Base-by-base conservation (phyloP, 2,797 vertebrate species). In the Threskiornis aethiopicus region DNA sequence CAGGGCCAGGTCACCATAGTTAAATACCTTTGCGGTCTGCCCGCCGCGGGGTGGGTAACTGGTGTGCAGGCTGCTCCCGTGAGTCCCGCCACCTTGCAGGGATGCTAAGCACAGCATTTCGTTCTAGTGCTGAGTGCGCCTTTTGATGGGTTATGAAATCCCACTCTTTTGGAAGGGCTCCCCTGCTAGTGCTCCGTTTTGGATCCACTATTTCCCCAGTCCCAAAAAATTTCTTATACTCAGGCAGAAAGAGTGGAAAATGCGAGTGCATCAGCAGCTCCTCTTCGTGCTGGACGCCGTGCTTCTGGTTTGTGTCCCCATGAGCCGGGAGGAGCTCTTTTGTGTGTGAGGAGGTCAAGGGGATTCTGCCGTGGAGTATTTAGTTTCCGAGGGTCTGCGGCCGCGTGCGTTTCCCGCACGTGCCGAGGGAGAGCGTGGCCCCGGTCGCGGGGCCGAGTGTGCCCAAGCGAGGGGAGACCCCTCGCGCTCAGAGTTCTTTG, bases 261-360 rank as follows among this genome's bases (percentile, higher is more conserved):
- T 9, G 7, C 7, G 9, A 64, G 39, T 17, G 57, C 71, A 37
- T 41, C 44, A 19, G 35, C 76, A 84, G 69, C n/a, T 64, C 8
- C 47, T 75, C 52, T 52, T 37, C 1, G 0, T 51, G 59, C 67
- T 1, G 6, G 69, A 51, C 1, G 0, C 2, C 11, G 24, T 3
- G 1, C 49, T 71, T 19, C n/a, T 71, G 59, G 13, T n/a, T 39
- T 4, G 0, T n/a, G 57, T 67, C 37, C 64, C 44, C 4, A 0
- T 7, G 35, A 52, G 19, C 59, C 1, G 0, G 17, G 83, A 42
- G 65, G 70, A 84, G 24, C 57, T 89, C 15, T 16, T 42, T 8
- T 22, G 14, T 5, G 14, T 12, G 33, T n/a, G 33, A 29, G 66
- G 66, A 78, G 49, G n/a, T 69, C 3, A 2, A 35, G 33, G 24